Evolutionary conservation across 2,888 invertebrate species (phyloP).

Genomic region (Actias luna): DNA sequence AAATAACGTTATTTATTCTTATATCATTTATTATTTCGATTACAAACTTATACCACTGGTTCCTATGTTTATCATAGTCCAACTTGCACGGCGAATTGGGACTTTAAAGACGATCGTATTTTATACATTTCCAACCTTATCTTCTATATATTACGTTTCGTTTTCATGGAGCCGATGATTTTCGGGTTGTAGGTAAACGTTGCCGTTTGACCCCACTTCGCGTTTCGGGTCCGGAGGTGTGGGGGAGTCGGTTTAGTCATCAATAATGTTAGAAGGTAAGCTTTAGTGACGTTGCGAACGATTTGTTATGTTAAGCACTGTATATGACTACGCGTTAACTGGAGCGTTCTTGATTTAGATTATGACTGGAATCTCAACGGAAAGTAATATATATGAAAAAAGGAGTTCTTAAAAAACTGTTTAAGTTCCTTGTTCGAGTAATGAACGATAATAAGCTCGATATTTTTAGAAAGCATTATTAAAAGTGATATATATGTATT

Average conservation of each 20-base stretch:
- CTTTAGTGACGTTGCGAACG: constrained; percentile 59
- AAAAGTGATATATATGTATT: no score
- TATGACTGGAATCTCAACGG: not conserved
- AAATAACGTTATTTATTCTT: not conserved
- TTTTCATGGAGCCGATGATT: constrained; percentile 24
- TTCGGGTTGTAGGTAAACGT: constrained; percentile 52
- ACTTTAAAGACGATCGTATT: constrained; percentile 32
- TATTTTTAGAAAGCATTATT: no score
- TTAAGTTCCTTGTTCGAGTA: no score
- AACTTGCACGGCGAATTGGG: constrained; percentile 37
- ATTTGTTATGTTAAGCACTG: constrained; percentile 41
- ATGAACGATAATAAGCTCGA: no score
- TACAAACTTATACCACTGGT: not conserved
- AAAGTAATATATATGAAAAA: not conserved
- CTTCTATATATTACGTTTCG: not conserved
- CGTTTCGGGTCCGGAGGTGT: constrained; percentile 61
- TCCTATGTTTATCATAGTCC: constrained; percentile 22
- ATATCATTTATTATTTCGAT: not conserved
- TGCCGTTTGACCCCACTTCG: constrained; percentile 79
- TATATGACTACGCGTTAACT: constrained; percentile 23
- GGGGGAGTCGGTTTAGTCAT: constrained; percentile 72
- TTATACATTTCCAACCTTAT: constrained; percentile 32
- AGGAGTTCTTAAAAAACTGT: no score
- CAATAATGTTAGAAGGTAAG: constrained; percentile 78
- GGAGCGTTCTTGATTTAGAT: constrained; percentile 6